A percentile compares a stretch with the other conserved stretches of the same genome.
Evolutionary conservation across 2,113 vertebrate species (phyloP).

Genomic region (Mugil cephalus): DNA sequence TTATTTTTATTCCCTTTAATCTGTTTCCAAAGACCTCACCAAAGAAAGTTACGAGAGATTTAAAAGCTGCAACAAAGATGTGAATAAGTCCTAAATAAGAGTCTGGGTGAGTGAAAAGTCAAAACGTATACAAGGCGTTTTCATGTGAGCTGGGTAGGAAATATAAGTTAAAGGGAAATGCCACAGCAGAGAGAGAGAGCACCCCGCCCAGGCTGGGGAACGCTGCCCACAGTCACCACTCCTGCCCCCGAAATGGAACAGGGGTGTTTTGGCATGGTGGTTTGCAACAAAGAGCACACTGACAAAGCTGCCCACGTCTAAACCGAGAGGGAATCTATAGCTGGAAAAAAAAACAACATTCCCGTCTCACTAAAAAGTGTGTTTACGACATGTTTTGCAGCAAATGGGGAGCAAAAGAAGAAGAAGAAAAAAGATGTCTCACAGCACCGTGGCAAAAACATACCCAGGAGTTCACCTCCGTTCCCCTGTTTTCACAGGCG

Average conservation of each 20-base stretch:
- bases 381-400: conserved; percentile 32
- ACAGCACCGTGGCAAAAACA: conserved; percentile 14
- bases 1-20: conserved; percentile 59
- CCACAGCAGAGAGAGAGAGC: conserved; percentile 45
- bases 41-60: conserved; percentile 35
- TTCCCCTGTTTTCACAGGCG: conserved; percentile 2
- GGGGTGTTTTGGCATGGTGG: conserved; percentile 47
- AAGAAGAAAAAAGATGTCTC: neutral
- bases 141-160: conserved; percentile 40
- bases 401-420: no score
- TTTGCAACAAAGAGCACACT: conserved; percentile 63
- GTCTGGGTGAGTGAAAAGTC: conserved; percentile 17
- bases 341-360: conserved; percentile 53
- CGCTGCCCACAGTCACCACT: conserved; percentile 66
- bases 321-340: conserved; percentile 44
- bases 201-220: conserved; percentile 64
- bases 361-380: conserved; percentile 25
- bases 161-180: conserved; percentile 49
- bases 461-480: conserved; percentile 12
- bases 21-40: conserved; percentile 45
- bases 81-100: conserved; percentile 17
- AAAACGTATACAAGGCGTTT: conserved; percentile 45
- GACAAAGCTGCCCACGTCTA: conserved; percentile 56
- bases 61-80: conserved; percentile 26
- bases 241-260: conserved; percentile 56